A percentile compares a stretch with the other conserved stretches of the same genome.
These are phyloP conservation scores for Cyrtorhinus lividipennis DNA, from an alignment of 1,140 invertebrate species.

Conservation along the genomic window DNA sequence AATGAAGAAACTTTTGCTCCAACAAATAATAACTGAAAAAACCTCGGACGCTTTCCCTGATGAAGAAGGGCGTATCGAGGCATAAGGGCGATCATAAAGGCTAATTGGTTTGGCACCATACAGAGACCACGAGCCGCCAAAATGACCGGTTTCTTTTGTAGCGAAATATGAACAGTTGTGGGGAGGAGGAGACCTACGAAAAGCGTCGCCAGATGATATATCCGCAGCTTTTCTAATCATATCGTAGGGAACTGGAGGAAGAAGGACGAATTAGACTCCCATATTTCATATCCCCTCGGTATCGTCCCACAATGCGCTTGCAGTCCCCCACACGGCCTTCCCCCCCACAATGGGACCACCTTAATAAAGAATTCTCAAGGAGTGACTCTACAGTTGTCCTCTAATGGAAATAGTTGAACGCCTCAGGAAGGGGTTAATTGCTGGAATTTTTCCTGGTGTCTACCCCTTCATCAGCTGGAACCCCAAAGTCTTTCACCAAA, in stretches of 20 bases:
- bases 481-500: background rate
- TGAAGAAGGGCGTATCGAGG: too few species aligned
- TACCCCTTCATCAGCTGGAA: background rate
- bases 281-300: constrained; percentile 14
- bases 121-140: background rate
- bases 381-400: constrained; percentile 15
- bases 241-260: background rate
- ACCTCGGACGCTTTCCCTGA: too few species aligned
- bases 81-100: background rate
- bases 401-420: constrained; percentile 15
- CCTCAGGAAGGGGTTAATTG: constrained; percentile 10
- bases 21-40: too few species aligned
- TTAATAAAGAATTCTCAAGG: constrained; percentile 16
- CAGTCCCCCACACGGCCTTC: background rate
- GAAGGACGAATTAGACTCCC: constrained; percentile 2
- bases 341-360: constrained; percentile 9
- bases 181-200: background rate
- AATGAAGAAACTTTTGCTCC: too few species aligned
- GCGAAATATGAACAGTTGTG: constrained; percentile 5
- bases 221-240: constrained; percentile 11
- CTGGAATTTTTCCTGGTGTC: constrained; percentile 1
- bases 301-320: too few species aligned
- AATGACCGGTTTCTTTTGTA: constrained; percentile 12
- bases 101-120: constrained; percentile 7
- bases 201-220: constrained; percentile 1